These are phyloP conservation scores for Sympetrum striolatum DNA, from an alignment of 2,888 invertebrate species.

Conservation along the genomic window DNA sequence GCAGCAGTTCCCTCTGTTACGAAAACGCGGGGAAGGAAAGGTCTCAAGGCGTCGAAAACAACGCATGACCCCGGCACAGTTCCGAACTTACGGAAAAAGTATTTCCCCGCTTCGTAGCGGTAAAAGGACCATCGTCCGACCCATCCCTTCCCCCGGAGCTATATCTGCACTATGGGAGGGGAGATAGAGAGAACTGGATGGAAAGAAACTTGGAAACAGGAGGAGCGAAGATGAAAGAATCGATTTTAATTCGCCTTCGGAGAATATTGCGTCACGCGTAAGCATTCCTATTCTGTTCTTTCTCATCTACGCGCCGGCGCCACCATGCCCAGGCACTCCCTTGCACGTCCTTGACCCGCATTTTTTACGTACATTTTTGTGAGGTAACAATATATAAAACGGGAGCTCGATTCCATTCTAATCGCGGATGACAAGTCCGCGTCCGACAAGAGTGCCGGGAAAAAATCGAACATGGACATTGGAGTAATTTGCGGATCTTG, in stretches of 20 bases:
- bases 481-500: too few species aligned
- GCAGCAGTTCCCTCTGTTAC: neutral
- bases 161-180: neutral
- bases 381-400: neutral
- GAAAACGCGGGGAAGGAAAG: neutral
- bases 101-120: neutral
- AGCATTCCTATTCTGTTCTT: neutral
- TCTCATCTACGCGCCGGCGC: neutral
- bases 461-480: too few species aligned
- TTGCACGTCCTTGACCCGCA: conserved; percentile 22
- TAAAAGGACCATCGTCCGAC: neutral
- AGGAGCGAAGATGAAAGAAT: neutral
- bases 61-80: neutral
- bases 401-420: neutral
- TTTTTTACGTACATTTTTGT: neutral
- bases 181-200: neutral
- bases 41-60: neutral
- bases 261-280: neutral
- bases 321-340: neutral
- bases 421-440: neutral
- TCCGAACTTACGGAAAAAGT: neutral
- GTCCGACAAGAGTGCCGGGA: too few species aligned
- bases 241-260: neutral
- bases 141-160: neutral
- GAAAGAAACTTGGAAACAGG: neutral